Base-by-base conservation (phyloP, 2,888 invertebrate species). In the Pollenia angustigena region DNA sequence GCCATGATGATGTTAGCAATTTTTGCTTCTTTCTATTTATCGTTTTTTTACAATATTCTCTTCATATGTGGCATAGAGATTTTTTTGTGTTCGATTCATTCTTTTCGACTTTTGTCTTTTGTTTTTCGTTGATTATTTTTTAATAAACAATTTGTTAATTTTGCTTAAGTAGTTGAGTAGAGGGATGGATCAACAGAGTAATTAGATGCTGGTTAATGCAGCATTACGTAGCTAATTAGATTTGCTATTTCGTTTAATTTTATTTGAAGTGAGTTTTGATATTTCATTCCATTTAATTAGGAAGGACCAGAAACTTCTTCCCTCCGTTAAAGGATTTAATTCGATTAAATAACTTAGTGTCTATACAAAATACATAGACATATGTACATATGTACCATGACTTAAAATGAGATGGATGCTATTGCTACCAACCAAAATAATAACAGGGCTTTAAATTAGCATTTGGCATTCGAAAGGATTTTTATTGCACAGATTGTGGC, bases 1-100 rank as follows among this genome's bases (percentile, higher is more conserved):
- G 66, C 72, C 76, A 89, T 90, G 91, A 91, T 91, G 91, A 91
- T 91, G 91, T 87, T 91, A 89, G 91, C 92, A 90, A 84, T 91
- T 92, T 91, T 90, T 90, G 42, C 87, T 62, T 81, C 71, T 68
- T 68, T 72, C 42, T 83, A 52, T 74, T 60, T 75, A 58, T 72
- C 88, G 90, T 90, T 89, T 89, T 88, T 16, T n/a, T 32, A 32
- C 32, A 32, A 16, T 81, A 84, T 80, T 87, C 88, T 83, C 76
- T 88, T 88, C 90, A 89, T 90, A 91, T 90, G 90, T 83, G 83
- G 82, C 60, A 68, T 83, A 81, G 56, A 81, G 32, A 32, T 32
- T 58, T 81, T 72, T 79, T 72, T 87, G 40, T 50, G 18, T 75
- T 81, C 78, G 69, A 81, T 79, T 75, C 81, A 48, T 76, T 75